These are phyloP conservation scores for Pedionomus torquatus DNA, from an alignment of 2,113 vertebrate genomes.

Conservation along the genomic window DNA sequence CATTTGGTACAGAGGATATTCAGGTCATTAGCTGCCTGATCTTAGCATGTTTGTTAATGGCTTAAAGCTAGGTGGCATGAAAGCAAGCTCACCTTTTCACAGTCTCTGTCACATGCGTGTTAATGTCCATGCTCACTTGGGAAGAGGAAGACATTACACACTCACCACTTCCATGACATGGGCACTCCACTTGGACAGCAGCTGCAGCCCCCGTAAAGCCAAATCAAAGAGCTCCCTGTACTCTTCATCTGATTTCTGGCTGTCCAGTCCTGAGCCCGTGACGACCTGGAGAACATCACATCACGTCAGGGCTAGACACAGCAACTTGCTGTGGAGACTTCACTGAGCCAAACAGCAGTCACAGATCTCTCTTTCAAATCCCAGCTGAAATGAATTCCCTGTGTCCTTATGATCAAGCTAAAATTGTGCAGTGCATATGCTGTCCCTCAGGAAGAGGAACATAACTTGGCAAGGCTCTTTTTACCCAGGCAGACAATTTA, in stretches of 20 bases:
- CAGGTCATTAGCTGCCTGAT: background rate
- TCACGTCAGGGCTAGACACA: background rate
- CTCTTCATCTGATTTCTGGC: slow-evolving; percentile 98
- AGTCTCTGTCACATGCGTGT: background rate
- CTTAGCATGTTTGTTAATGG: background rate
- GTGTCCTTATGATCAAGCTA: background rate
- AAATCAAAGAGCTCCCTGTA: slow-evolving; percentile 97
- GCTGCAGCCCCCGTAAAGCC: slow-evolving; percentile 92
- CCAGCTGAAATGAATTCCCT: background rate
- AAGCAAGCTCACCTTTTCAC: background rate
- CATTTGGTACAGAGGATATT: background rate
- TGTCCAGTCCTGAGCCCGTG: slow-evolving; percentile 96
- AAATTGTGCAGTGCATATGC: background rate
- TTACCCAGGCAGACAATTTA: background rate
- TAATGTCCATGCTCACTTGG: background rate
- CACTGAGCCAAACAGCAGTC: background rate
- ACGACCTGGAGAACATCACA: slow-evolving; percentile 81
- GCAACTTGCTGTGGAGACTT: background rate
- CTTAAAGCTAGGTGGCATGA: background rate
- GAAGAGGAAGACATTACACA: background rate
- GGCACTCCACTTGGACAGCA: slow-evolving; percentile 98
- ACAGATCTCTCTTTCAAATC: background rate
- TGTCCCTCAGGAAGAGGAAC: background rate
- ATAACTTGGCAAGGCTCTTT: background rate
- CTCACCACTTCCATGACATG: slow-evolving; percentile 97